phyloP scores from a whole-genome alignment of 2,888 invertebrate species.

The Pachymerium ferrugineum region DNA sequence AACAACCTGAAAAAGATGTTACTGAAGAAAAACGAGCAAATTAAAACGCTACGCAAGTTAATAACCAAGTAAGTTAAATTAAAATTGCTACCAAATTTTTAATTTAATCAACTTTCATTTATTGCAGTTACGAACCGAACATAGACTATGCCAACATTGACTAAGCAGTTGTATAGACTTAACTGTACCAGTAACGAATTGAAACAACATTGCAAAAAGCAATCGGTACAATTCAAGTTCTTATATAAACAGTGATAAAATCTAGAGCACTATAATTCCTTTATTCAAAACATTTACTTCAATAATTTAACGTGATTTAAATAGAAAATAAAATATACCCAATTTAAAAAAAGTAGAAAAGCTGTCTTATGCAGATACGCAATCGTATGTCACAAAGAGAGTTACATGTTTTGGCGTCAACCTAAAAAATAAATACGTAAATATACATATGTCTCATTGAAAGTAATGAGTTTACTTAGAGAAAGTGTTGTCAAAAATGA shows the following conservation, averaged over 20 bases:
- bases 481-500: constrained; percentile 34
- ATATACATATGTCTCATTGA: neutral
- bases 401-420: constrained; percentile 33
- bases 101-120: neutral
- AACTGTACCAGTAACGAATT: neutral
- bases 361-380: neutral
- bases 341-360: neutral
- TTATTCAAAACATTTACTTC: too few relatives aligned
- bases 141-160: constrained; percentile 1
- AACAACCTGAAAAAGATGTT: constrained; percentile 56
- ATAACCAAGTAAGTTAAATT: constrained; percentile 44
- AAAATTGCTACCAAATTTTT: neutral
- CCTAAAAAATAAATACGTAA: constrained; percentile 27
- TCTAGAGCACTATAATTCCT: too few relatives aligned
- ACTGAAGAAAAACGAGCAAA: constrained; percentile 54
- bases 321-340: too few relatives aligned
- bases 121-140: constrained; percentile 34
- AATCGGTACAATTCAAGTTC: neutral
- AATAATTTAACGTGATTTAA: too few relatives aligned
- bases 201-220: neutral
- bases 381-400: constrained; percentile 19
- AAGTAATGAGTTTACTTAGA: constrained; percentile 32
- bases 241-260: too few relatives aligned
- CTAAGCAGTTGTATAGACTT: neutral
- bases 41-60: constrained; percentile 50